Evolutionary conservation across 30 jellyfish, hydroid and myxozoan species (phyloP).

Genomic region (Sanderia malayensis): DNA sequence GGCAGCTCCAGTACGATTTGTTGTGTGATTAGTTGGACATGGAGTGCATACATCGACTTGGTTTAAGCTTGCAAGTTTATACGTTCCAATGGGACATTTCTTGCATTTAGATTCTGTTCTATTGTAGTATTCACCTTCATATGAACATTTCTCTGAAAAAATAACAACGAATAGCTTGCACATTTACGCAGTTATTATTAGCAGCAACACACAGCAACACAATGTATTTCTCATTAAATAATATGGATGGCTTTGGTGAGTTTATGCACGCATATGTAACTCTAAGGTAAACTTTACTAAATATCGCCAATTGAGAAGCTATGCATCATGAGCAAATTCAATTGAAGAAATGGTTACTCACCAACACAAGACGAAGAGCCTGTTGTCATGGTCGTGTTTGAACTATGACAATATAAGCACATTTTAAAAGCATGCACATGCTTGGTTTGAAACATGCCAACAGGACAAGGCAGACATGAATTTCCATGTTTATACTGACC

Average conservation of each 20-base stretch:
- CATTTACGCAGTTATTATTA: too few relatives aligned
- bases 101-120: constrained; percentile 8
- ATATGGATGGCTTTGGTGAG: too few relatives aligned
- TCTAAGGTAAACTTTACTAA: too few relatives aligned
- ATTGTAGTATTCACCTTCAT: constrained; percentile 46
- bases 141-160: constrained; percentile 4
- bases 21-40: constrained; percentile 47
- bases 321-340: too few relatives aligned
- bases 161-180: too few relatives aligned
- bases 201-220: too few relatives aligned
- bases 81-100: constrained; percentile 42
- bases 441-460: constrained; percentile 16
- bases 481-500: constrained; percentile 26
- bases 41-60: constrained; percentile 20
- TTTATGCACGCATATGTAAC: too few relatives aligned
- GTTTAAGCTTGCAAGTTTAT: constrained; percentile 21
- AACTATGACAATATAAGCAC: constrained; percentile 28
- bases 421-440: constrained; percentile 17
- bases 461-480: constrained; percentile 8
- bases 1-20: constrained; percentile 41
- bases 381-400: background rate
- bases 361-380: constrained; percentile 53
- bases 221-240: too few relatives aligned
- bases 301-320: too few relatives aligned
- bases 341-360: constrained; percentile 5